phyloP scores from a whole-genome alignment of 2,888 invertebrate genomes.

The Sinotaia quadrata region DNA sequence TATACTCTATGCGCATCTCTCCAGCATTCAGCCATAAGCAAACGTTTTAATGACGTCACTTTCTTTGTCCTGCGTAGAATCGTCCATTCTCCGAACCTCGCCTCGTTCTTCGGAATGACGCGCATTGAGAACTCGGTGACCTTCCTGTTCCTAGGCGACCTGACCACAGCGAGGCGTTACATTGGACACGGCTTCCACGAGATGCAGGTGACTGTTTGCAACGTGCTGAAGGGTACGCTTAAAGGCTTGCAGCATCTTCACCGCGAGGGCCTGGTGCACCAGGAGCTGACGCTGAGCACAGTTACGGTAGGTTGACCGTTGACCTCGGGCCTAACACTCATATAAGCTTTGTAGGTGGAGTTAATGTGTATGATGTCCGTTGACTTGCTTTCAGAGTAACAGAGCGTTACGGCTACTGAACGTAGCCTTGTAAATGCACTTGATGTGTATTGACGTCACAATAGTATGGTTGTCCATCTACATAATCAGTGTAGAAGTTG shows the following conservation, averaged over 20 bases:
- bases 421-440: too few species aligned
- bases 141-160: constrained; percentile 47
- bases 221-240: constrained; percentile 40
- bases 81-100: constrained; percentile 32
- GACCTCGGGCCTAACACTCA: too few species aligned
- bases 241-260: constrained; percentile 58
- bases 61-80: not conserved
- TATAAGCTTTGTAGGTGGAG: too few species aligned
- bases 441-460: too few species aligned
- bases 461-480: too few species aligned
- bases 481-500: too few species aligned
- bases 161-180: constrained; percentile 44
- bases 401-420: too few species aligned
- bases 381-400: too few species aligned
- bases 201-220: constrained; percentile 14
- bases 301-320: constrained; percentile 53
- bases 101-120: constrained; percentile 55
- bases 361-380: too few species aligned
- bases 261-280: constrained; percentile 58
- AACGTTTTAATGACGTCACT: too few species aligned
- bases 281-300: constrained; percentile 65
- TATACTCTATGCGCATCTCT: too few species aligned
- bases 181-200: constrained; percentile 25
- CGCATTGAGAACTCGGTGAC: constrained; percentile 42
- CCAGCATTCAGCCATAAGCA: too few species aligned